Conservation (phyloP, 2,888 invertebrate species). For the Synergus japonicus region DNA sequence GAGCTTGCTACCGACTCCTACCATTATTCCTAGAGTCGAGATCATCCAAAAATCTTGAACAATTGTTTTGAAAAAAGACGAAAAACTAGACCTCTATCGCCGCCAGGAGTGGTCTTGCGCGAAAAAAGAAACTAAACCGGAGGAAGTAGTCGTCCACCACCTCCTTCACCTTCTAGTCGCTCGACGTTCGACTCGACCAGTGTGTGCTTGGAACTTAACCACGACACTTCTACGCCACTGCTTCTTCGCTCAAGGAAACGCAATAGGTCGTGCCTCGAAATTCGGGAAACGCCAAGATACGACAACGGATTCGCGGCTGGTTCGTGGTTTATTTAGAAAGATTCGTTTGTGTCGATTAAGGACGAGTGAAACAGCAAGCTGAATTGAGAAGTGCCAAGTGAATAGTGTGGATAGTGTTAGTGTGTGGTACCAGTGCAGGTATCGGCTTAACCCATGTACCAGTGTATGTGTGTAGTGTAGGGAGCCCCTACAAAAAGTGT, state of each 20-base stretch:
- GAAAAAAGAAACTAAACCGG: conserved; percentile 30
- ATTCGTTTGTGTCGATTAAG: not conserved
- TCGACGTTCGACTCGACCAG: conserved; percentile 35
- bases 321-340: not conserved
- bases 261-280: not conserved
- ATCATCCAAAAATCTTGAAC: not conserved
- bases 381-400: conserved; percentile 5
- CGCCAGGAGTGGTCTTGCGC: conserved; percentile 19
- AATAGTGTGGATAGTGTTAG: conserved; percentile 17
- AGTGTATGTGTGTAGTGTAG: conserved; percentile 57
- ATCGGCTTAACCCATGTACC: conserved; percentile 36
- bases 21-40: conserved; percentile 45
- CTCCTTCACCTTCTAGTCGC: conserved; percentile 35
- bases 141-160: conserved; percentile 31
- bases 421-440: conserved; percentile 7
- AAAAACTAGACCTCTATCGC: not conserved
- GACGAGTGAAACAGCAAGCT: conserved; percentile 34
- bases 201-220: conserved; percentile 34
- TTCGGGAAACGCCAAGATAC: conserved; percentile 6
- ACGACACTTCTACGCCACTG: conserved; percentile 15
- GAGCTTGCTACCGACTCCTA: conserved; percentile 60
- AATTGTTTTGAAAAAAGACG: not conserved
- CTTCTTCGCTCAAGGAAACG: conserved; percentile 13
- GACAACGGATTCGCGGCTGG: not conserved
- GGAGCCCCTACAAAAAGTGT: conserved; percentile 61